phyloP scores from a whole-genome alignment of 2,888 invertebrate species.

The Acrobasis repandana region DNA sequence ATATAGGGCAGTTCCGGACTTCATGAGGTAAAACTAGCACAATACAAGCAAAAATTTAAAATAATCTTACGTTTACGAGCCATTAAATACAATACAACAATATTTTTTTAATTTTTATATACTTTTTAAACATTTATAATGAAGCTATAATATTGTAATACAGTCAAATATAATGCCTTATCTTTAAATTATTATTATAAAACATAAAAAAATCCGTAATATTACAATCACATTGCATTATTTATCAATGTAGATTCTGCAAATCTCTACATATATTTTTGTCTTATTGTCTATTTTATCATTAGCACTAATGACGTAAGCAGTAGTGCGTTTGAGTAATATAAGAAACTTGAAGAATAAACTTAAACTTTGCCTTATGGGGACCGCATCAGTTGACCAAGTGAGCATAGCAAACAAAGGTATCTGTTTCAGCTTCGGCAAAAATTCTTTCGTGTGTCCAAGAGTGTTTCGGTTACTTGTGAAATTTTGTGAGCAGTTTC shows the following conservation, averaged over 20 bases:
- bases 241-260: constrained; percentile 14
- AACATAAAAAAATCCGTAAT: constrained; percentile 19
- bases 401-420: no score
- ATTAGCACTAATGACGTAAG: constrained; percentile 13
- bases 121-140: constrained; percentile 12
- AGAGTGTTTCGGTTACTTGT: no score
- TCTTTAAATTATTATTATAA: constrained; percentile 9
- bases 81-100: constrained; percentile 16
- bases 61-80: background rate
- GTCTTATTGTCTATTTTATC: constrained; percentile 16
- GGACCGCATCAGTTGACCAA: no score
- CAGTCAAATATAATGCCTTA: constrained; percentile 13
- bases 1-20: constrained; percentile 10
- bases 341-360: no score
- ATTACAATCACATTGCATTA: constrained; percentile 25
- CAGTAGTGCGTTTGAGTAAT: background rate
- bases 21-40: constrained; percentile 6
- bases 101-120: constrained; percentile 9
- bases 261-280: constrained; percentile 6
- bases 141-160: constrained; percentile 18
- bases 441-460: no score
- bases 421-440: no score
- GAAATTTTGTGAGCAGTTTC: no score
- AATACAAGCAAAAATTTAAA: constrained; percentile 10
- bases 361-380: no score